Base-by-base conservation (phyloP, 37 sponge, comb jelly and placozoan genomes). In the Haliclona indistincta region DNA sequence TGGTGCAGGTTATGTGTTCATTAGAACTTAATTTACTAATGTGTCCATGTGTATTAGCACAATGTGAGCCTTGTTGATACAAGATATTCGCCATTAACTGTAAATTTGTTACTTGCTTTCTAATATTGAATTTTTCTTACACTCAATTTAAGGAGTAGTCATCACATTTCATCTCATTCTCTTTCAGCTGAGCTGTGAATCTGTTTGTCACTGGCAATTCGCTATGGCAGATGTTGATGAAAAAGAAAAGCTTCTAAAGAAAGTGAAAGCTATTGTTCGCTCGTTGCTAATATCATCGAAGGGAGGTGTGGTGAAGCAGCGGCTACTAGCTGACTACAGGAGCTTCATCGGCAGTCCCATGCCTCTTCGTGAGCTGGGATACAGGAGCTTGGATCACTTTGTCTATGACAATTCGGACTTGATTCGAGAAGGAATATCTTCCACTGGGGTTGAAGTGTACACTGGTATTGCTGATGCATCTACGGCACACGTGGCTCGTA, bases 241-340 rank as follows among this genome's bases (percentile, higher is more conserved):
- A 44, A 44, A 29, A 13, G 71, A 58, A 28, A 54, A 76, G n/a
- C 32, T 76, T 3, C 10, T 40, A 35, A 63, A 60, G 52, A 8
- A 56, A 40, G 40, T 63, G 17, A 83, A 78, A 54, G 66, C 73
- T 39, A 67, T 54, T 13, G 35, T 84, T 10, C 70, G 90, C 30
- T 52, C 90, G 0, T 47, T 90, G 42, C 73, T 90, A 15, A 67
- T 90, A 19, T 90, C 90, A 13, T 76, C 86, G 29, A 86, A 86
- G n/a, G 49, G 81, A 1, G 90, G 90, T 10, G 86, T 90, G 36
- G 29, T 80, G 0, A 63, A 64, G 26, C 41, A 63, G 2, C 17
- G 39, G 17, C 32, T 90, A 4, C 25, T 13, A 25, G 25, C 36
- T 2, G 90, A 90, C 37, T 90, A 76, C 43, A 63, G 38, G 54